Base-by-base conservation (phyloP, 2,888 invertebrate genomes). In the Sepioteuthis lessoniana region DNA sequence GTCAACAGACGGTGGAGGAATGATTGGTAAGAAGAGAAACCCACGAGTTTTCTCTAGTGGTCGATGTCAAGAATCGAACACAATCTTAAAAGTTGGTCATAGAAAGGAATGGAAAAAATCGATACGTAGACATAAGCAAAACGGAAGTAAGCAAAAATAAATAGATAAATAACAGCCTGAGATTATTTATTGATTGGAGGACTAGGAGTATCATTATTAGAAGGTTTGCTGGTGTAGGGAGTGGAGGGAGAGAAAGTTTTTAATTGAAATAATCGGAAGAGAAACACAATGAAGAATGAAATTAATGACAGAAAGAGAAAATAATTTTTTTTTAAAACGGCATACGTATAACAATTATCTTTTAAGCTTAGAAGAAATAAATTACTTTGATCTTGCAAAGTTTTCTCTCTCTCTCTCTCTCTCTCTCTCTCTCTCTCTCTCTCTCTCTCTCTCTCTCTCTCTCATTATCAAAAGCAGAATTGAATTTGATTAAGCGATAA, bases 71-170 rank as follows among this genome's bases (percentile, higher is more conserved):
- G 76, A 35, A 76, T 35, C n/a, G n/a, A 76, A 76, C 76, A n/a
- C n/a, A 76, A 76, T 76, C n/a, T 76, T n/a, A 16, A 76, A n/a
- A 76, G 76, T 76, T 76, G 76, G n/a, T 76, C 76, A n/a, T n/a
- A 35, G 16, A n/a, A n/a, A 76, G 10, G 35, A 76, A 42, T 19
- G 4, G 25, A 35, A 76, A 76, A 76, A 76, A 76, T 76, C 76
- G 76, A 76, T 76, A 76, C 3, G n/a, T n/a, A 76, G 16, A 76
- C 76, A 35, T n/a, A 76, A 76, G 76, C n/a, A 1, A 35, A n/a
- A n/a, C n/a, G 76, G n/a, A 76, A 76, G 35, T 76, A 35, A 31
- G 60, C 10, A 60, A 60, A 60, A 60, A 35, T 16, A 35, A 76
- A 60, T 7, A 35, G n/a, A 76, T n/a, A 55, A 55, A 21, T 5